phyloP scores from a whole-genome alignment of 1,140 invertebrate species.

The Subanguina moxae region DNA sequence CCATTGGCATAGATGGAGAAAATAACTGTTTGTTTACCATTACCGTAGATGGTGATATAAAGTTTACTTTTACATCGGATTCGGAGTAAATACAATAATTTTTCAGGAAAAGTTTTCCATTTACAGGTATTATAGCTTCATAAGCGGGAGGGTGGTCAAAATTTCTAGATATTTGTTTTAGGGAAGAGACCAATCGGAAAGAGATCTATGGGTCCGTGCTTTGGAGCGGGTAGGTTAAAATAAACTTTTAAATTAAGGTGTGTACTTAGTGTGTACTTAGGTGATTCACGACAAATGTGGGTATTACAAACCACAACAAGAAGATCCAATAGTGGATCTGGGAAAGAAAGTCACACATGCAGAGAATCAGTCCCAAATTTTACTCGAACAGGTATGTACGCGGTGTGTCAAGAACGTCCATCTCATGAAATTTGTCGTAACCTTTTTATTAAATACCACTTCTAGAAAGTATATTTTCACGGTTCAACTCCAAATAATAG shows the following conservation, averaged over 20 bases:
- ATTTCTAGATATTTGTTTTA: slow-evolving; percentile 14
- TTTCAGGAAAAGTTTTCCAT: slow-evolving; percentile 81
- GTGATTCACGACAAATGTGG: slow-evolving; percentile 66
- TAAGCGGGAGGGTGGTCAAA: neutral
- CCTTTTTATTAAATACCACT: too few species aligned
- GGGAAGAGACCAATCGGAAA: slow-evolving; percentile 84
- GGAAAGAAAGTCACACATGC: slow-evolving; percentile 86
- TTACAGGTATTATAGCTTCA: slow-evolving; percentile 70
- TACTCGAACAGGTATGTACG: slow-evolving; percentile 80
- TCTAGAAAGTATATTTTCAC: too few species aligned
- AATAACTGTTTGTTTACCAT: slow-evolving; percentile 98
- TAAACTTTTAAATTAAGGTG: too few species aligned
- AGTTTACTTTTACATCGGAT: too few species aligned
- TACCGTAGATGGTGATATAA: slow-evolving; percentile 76
- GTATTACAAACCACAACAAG: slow-evolving; percentile 43
- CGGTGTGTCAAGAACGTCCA: too few species aligned
- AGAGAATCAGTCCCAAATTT: slow-evolving; percentile 87
- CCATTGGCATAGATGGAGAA: slow-evolving; percentile 97
- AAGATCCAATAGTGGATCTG: slow-evolving; percentile 64
- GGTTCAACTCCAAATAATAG: too few species aligned
- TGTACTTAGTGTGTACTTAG: too few species aligned
- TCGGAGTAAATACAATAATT: too few species aligned
- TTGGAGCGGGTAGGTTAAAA: slow-evolving; percentile 72
- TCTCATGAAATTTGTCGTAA: too few species aligned
- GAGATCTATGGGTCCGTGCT: slow-evolving; percentile 88